These are phyloP conservation scores for Lottia gigantea DNA, from an alignment of 2,888 invertebrate species.

Conservation along the genomic window DNA sequence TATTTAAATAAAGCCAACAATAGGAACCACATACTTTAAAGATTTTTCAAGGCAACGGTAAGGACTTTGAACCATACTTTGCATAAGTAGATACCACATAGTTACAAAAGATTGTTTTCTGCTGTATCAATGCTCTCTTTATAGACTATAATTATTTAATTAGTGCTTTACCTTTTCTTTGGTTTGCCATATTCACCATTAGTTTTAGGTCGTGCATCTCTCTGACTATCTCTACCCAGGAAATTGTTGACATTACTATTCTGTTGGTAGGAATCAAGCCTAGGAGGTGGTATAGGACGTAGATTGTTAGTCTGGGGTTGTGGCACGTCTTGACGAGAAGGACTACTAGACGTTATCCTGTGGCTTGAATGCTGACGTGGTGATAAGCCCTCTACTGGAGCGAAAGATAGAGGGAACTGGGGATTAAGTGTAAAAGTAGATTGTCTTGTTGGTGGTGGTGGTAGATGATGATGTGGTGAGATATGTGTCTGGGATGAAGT, in stretches of 20 bases:
- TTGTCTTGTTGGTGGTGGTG: conserved; percentile 25
- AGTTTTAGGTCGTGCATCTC: neutral
- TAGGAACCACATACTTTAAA: no score
- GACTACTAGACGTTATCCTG: neutral
- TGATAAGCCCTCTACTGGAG: conserved; percentile 12
- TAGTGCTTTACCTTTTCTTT: neutral
- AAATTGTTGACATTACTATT: conserved; percentile 10
- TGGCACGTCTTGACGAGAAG: neutral
- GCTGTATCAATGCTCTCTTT: no score
- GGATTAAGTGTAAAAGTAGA: conserved; percentile 33
- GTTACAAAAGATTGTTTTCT: no score
- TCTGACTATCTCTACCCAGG: neutral
- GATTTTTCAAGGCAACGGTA: no score
- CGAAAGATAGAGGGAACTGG: conserved; percentile 25
- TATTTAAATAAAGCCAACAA: no score
- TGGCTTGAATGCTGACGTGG: conserved; percentile 9
- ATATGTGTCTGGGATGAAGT: conserved; percentile 27
- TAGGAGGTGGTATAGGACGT: conserved; percentile 16
- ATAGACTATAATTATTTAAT: no score
- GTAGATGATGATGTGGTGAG: conserved; percentile 25
- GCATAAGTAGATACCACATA: no score
- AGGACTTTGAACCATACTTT: no score
- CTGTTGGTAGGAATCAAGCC: conserved; percentile 16
- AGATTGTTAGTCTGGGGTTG: conserved; percentile 24
- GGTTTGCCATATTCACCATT: neutral